Evolutionary conservation across 2,113 vertebrate genomes (phyloP), one percentile per base, ranked within the genome.

Genomic region (Pampusana beccarii): DNA sequence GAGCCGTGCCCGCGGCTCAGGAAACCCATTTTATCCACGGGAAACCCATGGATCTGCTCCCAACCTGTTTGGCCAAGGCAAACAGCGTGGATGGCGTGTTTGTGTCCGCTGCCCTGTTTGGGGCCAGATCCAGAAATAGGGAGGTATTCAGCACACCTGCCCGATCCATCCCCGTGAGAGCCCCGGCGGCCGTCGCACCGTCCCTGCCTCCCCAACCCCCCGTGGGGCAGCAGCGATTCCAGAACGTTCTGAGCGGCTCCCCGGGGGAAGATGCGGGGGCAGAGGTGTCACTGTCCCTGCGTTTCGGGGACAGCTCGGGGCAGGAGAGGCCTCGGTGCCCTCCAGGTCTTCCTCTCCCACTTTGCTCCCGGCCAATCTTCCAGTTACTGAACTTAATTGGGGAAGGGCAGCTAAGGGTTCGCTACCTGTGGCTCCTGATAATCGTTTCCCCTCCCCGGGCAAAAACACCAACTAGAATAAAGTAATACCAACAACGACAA

Each of bases 71-170:
- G 2, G 20, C 18, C 29, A 11, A 25, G 21, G 24, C 44, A 38
- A 53, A 13, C 14, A 16, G 46, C 7, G 2, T 5, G 31, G 64
- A 33, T 5, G 40, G 20, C 1, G 7, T 2, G 11, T 16, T 72
- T 28, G 44, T 4, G 9, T 17, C 3, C 8, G 31, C 3, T 1
- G 1, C 20, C 1, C 0, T 6, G 61, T 8, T 1, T 11, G 38
- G 53, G 53, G 24, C 17, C 36, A 29, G 84, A 4, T 1, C 5
- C 6, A 7, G 23, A 8, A 17, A 4, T 19, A 18, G 25, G 67
- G 56, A 10, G 17, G 10, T 3, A 19, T 46, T 46, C 44, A 46
- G 38, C 44, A 46, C 44, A 46, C 29, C 23, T 34, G 18, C 40
- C 73, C 21, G 34, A 40, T 3, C 78, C 56, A 7, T 8, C 34